These are phyloP conservation scores for Semaprochilodus insignis DNA, from an alignment of 2,797 vertebrate genomes.

Conservation along the genomic window DNA sequence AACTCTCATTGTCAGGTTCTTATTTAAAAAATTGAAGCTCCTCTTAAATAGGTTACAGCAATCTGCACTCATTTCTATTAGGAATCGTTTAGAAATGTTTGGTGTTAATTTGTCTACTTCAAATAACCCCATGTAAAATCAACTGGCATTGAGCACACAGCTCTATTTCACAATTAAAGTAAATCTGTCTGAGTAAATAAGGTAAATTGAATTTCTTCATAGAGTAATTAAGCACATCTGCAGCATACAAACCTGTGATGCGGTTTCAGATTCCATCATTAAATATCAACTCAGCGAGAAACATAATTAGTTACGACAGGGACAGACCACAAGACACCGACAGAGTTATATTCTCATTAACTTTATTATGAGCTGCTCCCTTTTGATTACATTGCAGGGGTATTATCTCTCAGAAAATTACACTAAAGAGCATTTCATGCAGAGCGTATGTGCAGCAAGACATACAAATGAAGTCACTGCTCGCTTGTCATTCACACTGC, in stretches of 20 bases:
- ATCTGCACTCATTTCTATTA: conserved; percentile 4
- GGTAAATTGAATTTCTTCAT: conserved; percentile 47
- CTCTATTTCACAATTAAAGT: conserved; percentile 39
- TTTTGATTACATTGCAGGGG: conserved; percentile 28
- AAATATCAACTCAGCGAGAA: conserved; percentile 37
- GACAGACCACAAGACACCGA: conserved; percentile 18
- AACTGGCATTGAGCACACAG: conserved; percentile 12
- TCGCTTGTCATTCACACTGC: neutral
- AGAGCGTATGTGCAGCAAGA: neutral
- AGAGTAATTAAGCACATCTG: conserved; percentile 52
- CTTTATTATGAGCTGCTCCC: conserved; percentile 32
- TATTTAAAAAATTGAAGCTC: neutral
- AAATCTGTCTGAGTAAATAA: conserved; percentile 51
- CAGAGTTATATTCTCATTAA: conserved; percentile 40
- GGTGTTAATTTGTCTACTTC: neutral
- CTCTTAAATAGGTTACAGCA: neutral
- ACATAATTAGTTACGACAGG: conserved; percentile 44
- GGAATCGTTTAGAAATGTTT: conserved; percentile 2
- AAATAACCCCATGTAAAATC: conserved; percentile 12
- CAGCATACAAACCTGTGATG: conserved; percentile 33
- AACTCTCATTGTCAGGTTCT: too few species aligned
- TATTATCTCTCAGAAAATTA: conserved; percentile 16
- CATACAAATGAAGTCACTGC: neutral
- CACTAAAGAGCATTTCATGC: neutral
- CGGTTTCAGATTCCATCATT: conserved; percentile 45